Evolutionary conservation across 2,797 vertebrate species (phyloP).

Genomic region (Buphagus erythrorhynchus): DNA sequence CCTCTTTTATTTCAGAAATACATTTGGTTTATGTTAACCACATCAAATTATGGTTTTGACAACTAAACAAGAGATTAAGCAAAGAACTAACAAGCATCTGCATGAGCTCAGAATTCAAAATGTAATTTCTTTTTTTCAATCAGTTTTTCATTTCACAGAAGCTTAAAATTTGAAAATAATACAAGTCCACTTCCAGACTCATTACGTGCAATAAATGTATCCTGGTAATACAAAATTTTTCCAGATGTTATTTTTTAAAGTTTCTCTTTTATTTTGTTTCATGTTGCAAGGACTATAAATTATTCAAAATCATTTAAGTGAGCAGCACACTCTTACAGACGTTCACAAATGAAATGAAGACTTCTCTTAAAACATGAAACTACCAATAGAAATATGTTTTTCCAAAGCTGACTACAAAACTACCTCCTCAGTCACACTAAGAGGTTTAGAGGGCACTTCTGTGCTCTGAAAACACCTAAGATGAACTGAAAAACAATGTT

Average conservation of each 20-base stretch:
- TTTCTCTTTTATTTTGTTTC: background rate
- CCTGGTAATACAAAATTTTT: background rate
- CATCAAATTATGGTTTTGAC: background rate
- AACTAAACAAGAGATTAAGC: background rate
- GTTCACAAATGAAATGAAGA: background rate
- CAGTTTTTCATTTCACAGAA: background rate
- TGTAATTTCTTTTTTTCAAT: background rate
- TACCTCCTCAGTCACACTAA: background rate
- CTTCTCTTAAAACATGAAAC: background rate
- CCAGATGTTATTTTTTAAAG: background rate
- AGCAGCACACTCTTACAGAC: background rate
- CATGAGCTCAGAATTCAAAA: background rate
- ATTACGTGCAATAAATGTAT: background rate
- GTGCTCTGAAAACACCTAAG: background rate
- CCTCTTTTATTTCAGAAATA: constrained; percentile 9
- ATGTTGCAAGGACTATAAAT: background rate
- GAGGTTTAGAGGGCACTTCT: background rate
- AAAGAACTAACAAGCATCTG: background rate
- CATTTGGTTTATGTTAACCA: background rate
- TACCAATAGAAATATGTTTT: background rate
- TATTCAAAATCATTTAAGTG: background rate
- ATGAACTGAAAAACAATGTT: background rate
- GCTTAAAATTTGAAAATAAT: background rate
- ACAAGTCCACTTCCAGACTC: background rate
- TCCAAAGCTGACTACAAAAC: background rate